Evolutionary conservation across 2,888 invertebrate species (phyloP), one percentile per base, ranked within the genome.

Genomic region (Drymonia ruficornis): DNA sequence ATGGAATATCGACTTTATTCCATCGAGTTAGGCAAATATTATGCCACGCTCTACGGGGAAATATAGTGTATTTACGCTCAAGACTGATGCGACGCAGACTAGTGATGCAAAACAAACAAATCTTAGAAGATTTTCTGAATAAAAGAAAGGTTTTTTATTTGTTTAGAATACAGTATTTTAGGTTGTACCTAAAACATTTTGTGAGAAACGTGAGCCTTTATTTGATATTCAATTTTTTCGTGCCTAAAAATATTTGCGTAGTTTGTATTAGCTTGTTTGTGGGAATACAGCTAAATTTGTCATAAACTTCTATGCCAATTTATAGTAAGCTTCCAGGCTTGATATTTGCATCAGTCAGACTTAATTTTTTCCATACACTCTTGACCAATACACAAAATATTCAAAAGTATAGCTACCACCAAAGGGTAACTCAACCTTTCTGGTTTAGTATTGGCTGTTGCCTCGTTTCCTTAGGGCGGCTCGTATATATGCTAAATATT

Each of bases 1-100:
- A 44, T 29, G 36, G 55, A 52, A 61, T 59, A 60, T 67, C 59
- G 62, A 58, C 59, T 63, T 62, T 59, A 55, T 59, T 61, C 53
- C 55, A 47, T 51, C 50, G 54, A 59, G 55, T 55, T 57, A 65
- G 55, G 61, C 62, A 65, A 65, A 61, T 63, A 57, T 61, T 61
- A 55, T 65, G 50, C 49, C 13, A 38, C 38, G 42, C 18, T 34
- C 28, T 29, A 29, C 29, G 9, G 28, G 46, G 46, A 46, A 46
- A 46, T 46, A 46, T n/a, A 19, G 12, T 18, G 12, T 43, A 29
- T 46, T 46, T 29, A 12, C 29, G n/a, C 29, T 46, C n/a, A 15
- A 29, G 46, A 16, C 46, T 29, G n/a, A 46, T 29, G 46, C 46
- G 44, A 23, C 16, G 28, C 43, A 16, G 19, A 19, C 16, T 43